Percentiles rank a stretch among this genome's conserved stretches.
These are phyloP conservation scores for Pheosia gnoma DNA, from an alignment of 2,888 invertebrate genomes.

Conservation along the genomic window DNA sequence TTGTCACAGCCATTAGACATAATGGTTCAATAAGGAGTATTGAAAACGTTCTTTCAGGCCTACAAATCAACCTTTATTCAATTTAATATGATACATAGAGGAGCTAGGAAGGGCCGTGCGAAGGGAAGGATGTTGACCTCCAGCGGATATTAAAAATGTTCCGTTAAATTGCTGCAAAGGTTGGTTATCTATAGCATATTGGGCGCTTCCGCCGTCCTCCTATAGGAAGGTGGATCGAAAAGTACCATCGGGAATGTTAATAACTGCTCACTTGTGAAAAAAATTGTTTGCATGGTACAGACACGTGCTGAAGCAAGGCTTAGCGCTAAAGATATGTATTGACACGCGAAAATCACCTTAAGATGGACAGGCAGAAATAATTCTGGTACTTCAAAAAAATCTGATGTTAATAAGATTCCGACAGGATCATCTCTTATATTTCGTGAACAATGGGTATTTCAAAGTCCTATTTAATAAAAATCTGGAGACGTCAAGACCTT, in stretches of 20 bases:
- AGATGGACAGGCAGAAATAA: no score
- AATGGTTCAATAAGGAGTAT: slow-evolving; percentile 79
- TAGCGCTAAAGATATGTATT: no score
- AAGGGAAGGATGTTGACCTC: slow-evolving; percentile 73
- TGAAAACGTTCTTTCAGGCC: slow-evolving; percentile 76
- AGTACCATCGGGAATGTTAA: background rate
- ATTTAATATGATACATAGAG: slow-evolving; percentile 61
- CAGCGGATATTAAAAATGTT: slow-evolving; percentile 77
- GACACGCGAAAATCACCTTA: no score
- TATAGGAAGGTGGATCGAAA: slow-evolving; percentile 50
- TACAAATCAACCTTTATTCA: slow-evolving; percentile 72
- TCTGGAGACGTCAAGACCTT: slow-evolving; percentile 52
- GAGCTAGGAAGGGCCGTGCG: slow-evolving; percentile 56
- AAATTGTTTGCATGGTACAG: no score
- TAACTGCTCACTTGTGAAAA: no score
- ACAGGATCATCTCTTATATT: slow-evolving; percentile 58
- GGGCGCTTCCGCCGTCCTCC: slow-evolving; percentile 61
- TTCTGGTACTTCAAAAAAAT: no score
- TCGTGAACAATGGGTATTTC: slow-evolving; percentile 53
- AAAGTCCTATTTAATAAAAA: slow-evolving; percentile 58
- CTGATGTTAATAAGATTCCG: slow-evolving; percentile 62
- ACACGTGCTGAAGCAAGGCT: no score
- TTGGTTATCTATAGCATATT: slow-evolving; percentile 69
- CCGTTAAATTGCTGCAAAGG: slow-evolving; percentile 71
- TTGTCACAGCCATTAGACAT: slow-evolving; percentile 78